Conservation (phyloP, 2,113 vertebrate species). For the Campylomormyrus numenius region DNA sequence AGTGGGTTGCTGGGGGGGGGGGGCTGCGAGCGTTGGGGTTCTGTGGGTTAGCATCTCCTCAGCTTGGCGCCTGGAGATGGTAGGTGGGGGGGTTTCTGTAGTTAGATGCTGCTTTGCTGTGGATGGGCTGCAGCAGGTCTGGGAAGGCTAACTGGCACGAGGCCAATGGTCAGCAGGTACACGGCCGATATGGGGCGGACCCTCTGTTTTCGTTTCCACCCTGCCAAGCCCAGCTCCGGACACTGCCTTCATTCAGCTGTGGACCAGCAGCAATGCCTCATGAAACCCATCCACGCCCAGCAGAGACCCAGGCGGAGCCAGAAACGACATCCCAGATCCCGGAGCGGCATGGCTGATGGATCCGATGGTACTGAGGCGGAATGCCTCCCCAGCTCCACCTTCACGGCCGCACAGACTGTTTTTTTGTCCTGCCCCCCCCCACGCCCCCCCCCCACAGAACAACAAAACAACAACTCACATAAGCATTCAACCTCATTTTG, state of each 20-base stretch:
- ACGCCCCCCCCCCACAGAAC: too few relatives aligned
- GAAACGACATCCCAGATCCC: neutral
- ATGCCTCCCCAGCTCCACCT: neutral
- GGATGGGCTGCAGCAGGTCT: slow-evolving; percentile 27
- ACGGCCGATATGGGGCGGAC: slow-evolving; percentile 35
- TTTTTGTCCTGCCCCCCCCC: neutral
- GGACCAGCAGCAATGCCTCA: slow-evolving; percentile 16
- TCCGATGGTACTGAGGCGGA: neutral
- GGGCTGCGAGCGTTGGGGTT: neutral
- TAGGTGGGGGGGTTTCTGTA: neutral
- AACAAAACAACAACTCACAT: too few relatives aligned
- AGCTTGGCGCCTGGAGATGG: neutral
- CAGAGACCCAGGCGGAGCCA: neutral
- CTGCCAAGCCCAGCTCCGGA: slow-evolving; percentile 25
- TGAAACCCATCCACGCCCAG: slow-evolving; percentile 25
- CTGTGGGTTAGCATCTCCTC: neutral
- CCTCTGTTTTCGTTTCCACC: slow-evolving; percentile 55
- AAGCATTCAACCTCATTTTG: too few relatives aligned
- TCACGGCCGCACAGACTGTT: neutral
- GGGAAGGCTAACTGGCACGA: slow-evolving; percentile 42
- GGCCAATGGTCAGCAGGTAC: slow-evolving; percentile 31
- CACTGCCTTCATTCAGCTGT: slow-evolving; percentile 40
- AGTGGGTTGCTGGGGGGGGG: neutral
- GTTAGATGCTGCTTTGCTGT: neutral
- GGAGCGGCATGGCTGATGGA: too few relatives aligned